Conservation (phyloP, 1,140 invertebrate genomes). For the Sitobion miscanthi region DNA sequence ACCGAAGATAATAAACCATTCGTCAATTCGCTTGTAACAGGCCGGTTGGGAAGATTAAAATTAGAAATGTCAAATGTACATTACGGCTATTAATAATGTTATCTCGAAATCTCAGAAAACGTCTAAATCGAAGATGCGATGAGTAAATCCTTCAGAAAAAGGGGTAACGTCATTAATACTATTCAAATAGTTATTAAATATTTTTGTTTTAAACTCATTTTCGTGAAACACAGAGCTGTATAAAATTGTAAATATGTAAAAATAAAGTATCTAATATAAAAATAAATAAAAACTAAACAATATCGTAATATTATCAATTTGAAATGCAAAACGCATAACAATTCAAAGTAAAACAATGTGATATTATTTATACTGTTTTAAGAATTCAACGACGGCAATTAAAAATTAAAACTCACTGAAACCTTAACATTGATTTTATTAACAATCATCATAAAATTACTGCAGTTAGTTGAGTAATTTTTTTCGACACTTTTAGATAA, state of each 20-base stretch:
- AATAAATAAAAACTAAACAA: too few relatives aligned
- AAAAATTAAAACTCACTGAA: neutral
- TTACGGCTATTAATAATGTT: neutral
- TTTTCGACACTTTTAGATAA: neutral
- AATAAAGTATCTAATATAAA: too few relatives aligned
- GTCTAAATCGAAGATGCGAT: neutral
- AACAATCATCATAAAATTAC: neutral
- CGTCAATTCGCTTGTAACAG: too few relatives aligned
- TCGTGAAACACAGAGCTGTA: neutral
- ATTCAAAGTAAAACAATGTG: neutral
- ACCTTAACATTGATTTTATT: neutral
- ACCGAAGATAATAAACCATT: too few relatives aligned
- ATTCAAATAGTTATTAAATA: neutral
- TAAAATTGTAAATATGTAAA: too few relatives aligned
- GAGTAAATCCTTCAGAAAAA: neutral
- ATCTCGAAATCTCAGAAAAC: neutral
- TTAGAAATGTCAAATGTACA: neutral
- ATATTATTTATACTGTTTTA: neutral
- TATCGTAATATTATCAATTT: neutral
- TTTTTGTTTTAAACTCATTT: neutral
- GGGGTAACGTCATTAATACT: neutral
- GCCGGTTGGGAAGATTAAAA: too few relatives aligned
- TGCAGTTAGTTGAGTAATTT: neutral
- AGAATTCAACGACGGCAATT: neutral
- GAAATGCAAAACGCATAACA: neutral